Percentiles rank a stretch among this genome's conserved stretches.
Evolutionary conservation across 1,140 invertebrate genomes (phyloP).

Genomic region (Holcopasites calliopsidis): DNA sequence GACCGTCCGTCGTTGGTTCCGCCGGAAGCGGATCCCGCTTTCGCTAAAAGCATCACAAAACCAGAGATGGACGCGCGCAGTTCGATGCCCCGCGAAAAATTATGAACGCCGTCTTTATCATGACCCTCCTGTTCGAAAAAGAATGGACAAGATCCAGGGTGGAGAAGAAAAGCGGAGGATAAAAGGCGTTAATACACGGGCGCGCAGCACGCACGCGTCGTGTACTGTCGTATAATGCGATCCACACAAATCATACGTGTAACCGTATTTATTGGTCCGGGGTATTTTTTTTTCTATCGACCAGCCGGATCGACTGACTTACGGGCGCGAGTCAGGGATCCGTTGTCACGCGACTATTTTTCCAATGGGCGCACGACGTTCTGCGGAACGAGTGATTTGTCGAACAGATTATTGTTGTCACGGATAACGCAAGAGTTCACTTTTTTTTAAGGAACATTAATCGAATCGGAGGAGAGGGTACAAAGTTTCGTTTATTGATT

Average conservation of each 20-base stretch:
- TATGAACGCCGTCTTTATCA: conserved; percentile 23
- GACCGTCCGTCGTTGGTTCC: background rate
- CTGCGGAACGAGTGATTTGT: background rate
- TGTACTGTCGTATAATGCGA: conserved; percentile 36
- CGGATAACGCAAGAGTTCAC: background rate
- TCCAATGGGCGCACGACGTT: background rate
- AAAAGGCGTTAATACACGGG: conserved; percentile 39
- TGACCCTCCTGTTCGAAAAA: conserved; percentile 8
- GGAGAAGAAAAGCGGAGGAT: background rate
- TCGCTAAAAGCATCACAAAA: no score
- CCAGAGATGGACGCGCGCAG: background rate
- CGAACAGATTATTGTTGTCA: background rate
- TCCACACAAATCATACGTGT: conserved; percentile 41
- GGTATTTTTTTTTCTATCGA: conserved; percentile 2
- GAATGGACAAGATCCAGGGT: background rate
- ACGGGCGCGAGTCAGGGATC: conserved; percentile 20
- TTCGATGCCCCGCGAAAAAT: conserved; percentile 39
- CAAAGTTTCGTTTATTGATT: background rate
- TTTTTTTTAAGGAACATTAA: background rate
- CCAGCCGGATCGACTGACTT: conserved; percentile 30
- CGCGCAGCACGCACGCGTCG: conserved; percentile 29
- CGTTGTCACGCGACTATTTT: conserved; percentile 41
- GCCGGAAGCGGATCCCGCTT: background rate
- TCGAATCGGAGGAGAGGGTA: background rate
- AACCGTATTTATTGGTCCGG: conserved; percentile 24